Evolutionary conservation across 2,888 invertebrate genomes (phyloP), one percentile per base, ranked within the genome.

Genomic region (Spilosoma lubricipeda): DNA sequence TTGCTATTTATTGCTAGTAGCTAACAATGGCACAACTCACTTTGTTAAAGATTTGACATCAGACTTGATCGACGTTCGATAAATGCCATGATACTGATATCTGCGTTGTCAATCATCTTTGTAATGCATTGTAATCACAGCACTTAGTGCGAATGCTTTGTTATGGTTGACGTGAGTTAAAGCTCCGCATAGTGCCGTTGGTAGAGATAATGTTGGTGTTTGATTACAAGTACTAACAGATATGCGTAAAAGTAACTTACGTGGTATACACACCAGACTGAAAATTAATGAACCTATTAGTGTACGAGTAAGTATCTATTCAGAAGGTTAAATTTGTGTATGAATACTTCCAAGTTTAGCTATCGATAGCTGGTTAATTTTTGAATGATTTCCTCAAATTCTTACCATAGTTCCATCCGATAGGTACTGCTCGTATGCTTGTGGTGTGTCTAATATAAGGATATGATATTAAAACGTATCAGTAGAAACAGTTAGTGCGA

Each of bases 91-190:
- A 87, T 89, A 88, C 77, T 79, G 84, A 86, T 90, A 88, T 89
- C 86, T 81, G 75, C 82, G 87, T 86, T 90, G 91, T 93, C 93
- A 92, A 92, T 93, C 92, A 91, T 84, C 79, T 80, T 78, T 81
- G 81, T 88, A 86, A 86, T 85, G 86, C 87, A 87, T 89, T 91
- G 89, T 90, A 87, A 86, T 88, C 83, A 83, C 83, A 85, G 80
- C 89, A 88, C 87, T 86, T 88, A 86, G 82, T 85, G 85, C 80
- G 80, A 86, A 87, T 80, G 80, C 84, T 83, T 86, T 86, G 84
- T 86, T 81, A 81, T 77, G 73, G 73, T 81, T 76, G 76, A 73
- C 82, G 80, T 82, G 56, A 68, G 80, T 85, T 79, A 83, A 79
- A 65, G 66, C 68, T 52, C 68, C 68, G 39, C 52, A 39, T 68